Percentiles rank a stretch among this genome's conserved stretches.
These are phyloP conservation scores for Tapirus terrestris DNA, from an alignment of 2,113 vertebrate genomes.

Conservation along the genomic window DNA sequence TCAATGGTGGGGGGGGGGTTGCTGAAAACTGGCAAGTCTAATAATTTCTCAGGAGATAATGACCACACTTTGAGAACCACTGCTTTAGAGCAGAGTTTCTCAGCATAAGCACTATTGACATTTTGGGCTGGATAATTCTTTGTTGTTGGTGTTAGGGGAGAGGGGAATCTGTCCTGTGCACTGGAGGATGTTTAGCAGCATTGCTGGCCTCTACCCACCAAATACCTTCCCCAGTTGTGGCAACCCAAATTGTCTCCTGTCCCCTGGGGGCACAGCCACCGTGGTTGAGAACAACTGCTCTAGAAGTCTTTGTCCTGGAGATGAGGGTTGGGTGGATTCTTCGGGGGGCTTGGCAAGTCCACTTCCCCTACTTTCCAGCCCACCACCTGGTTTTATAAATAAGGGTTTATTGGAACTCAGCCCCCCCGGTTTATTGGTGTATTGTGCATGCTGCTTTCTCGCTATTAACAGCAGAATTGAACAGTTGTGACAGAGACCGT, in stretches of 20 bases:
- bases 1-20: rapidly evolving
- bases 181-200: neutral
- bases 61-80: neutral
- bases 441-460: neutral
- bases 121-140: neutral
- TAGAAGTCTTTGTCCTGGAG: neutral
- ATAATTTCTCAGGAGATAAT: too few relatives aligned
- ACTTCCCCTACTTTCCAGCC: neutral
- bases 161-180: neutral
- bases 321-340: neutral
- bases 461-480: neutral
- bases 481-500: neutral
- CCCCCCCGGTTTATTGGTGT: rapidly evolving
- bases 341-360: neutral
- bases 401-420: neutral
- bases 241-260: neutral
- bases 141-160: neutral
- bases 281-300: neutral
- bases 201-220: neutral
- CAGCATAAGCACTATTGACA: neutral
- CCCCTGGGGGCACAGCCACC: neutral
- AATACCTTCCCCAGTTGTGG: neutral
- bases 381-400: neutral
- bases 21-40: neutral
- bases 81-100: neutral